Percentiles rank a stretch among this genome's conserved stretches.
These are phyloP conservation scores for honey bee (Apis mellifera) DNA, from an alignment of 1,140 invertebrate genomes.

Conservation along the genomic window Amel_HAv3.1 CM009937.2:11875501-11876000, in stretches of 20 bases:
- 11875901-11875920: neutral
- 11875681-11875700: conserved; percentile 45
- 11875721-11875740: too few species aligned
- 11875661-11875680: conserved; percentile 21
- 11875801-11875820: neutral
- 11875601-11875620: conserved; percentile 52
- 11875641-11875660: conserved; percentile 16
- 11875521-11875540: conserved; percentile 78
- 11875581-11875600: conserved; percentile 75
- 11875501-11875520: conserved; percentile 57
- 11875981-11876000: neutral
- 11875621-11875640: conserved; percentile 52
- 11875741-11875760: too few species aligned
- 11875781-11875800: neutral
- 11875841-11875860: too few species aligned
- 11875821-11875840: neutral
- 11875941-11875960: too few species aligned
- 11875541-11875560: conserved; percentile 76
- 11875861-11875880: neutral
- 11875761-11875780: too few species aligned
- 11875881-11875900: neutral
- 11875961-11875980: neutral
- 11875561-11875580: conserved; percentile 77
- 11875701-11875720: neutral
- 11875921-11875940: neutral